Base-by-base conservation (phyloP, 2,888 invertebrate species). In the Kuschelorhynchus macadamiae region DNA sequence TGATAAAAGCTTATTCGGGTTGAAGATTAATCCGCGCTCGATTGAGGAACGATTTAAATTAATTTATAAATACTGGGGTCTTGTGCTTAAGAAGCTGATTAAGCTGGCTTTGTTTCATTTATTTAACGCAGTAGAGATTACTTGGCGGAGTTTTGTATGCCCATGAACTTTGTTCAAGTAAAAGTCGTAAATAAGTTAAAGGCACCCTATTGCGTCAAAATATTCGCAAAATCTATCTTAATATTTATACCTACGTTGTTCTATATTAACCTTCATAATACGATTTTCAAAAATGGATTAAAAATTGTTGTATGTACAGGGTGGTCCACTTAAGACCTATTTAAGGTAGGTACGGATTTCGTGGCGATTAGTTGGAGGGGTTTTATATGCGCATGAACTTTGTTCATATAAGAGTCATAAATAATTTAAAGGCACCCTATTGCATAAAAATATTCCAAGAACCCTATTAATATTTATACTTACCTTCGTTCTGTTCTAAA, bases 1-100 rank as follows among this genome's bases (percentile, higher is more conserved):
- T 61, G 61, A 61, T 56, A 61, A 55, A 65, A 60, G 67, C 67
- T 67, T 62, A 61, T 56, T 47, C 32, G 46, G 42, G 18, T 46
- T 56, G 49, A 56, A 62, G 62, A 67, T 67, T 56, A 56, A 33
- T 39, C 21, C 32, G 25, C 53, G 59, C 41, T 50, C 46, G 53
- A 60, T 66, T 66, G 59, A 61, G 56, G 30, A 52, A 44, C 44
- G 33, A 56, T 67, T 52, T 36, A 44, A 62, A 62, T 67, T 67
- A 67, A 55, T 57, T 56, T 46, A 49, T 49, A 64, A 56, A 47
- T 49, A 64, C 47, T 20, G 32, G 44, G 12, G 41, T n/a, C 41
- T 55, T 55, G 55, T 3, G 12, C 16, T 55, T 42, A 18, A 46
- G 56, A 16, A 21, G 46, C 39, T 41, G 21, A 14, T 21, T 46